Evolutionary conservation across 2,113 vertebrate genomes (phyloP), one percentile per base, ranked within the genome.

Genomic region (Semnornis frantzii): DNA sequence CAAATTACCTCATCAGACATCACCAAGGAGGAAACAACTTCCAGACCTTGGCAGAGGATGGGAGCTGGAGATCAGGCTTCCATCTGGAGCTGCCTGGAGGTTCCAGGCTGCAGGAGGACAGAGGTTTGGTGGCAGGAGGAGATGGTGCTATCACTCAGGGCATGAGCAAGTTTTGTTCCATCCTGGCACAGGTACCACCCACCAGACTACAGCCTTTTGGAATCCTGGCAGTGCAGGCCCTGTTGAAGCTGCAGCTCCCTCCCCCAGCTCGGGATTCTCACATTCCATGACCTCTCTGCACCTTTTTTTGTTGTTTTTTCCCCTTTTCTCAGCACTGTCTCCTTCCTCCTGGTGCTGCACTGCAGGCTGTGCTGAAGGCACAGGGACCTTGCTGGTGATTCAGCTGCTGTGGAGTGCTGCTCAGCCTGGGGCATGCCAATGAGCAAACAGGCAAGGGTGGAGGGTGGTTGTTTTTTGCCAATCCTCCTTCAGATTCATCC

Each of bases 151-250:
- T 23, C 52, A 25, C 19, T 55, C 39, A n/a, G 24, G 44, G 10
- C 7, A 3, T 1, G 3, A 30, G 10, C 1, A 2, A 30, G 13
- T 82, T 46, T 8, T 13, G 20, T 46, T 33, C 33, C 1, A 4
- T 0, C 3, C 65, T 48, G 65, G 50, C 3, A 2, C 21, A 4
- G n/a, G 58, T 31, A 19, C 5, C 21, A 2, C 24, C 39, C 5
- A 0, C 15, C 57, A 13, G 12, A 15, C 33, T 25, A 5, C 48
- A 30, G 31, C 3, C 18, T 3, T 16, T 18, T 3, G 21, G 4
- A 5, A 44, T 27, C 39, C 15, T 19, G 52, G 17, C 1, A 1
- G 13, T 6, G 15, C 57, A 42, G 3, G 15, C 6, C 20, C 34
- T 42, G 39, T 21, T 2, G 2, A 21, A 63, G 21, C 11, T 3